Evolutionary conservation across 2,888 invertebrate genomes (phyloP).

Genomic region (Ornithoptera alexandrae): DNA sequence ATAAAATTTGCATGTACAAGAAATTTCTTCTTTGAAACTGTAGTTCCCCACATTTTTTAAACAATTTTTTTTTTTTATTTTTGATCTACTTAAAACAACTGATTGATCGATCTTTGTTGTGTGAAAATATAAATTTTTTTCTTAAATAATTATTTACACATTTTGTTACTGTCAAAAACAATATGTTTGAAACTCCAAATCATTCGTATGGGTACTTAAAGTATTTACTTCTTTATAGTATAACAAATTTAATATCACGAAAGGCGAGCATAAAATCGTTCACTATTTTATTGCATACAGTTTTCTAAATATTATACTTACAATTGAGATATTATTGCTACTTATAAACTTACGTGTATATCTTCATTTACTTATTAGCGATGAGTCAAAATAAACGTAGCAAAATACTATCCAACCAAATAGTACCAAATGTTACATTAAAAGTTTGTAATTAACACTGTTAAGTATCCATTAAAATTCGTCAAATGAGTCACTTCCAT

Average conservation of each 20-base stretch:
- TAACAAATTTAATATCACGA: too few species aligned
- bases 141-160: too few species aligned
- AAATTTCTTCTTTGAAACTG: constrained; percentile 1
- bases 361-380: not conserved
- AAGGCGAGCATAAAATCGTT: too few species aligned
- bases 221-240: too few species aligned
- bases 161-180: too few species aligned
- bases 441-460: constrained; percentile 71
- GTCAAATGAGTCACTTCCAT: constrained; percentile 72
- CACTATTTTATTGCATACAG: too few species aligned
- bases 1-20: constrained; percentile 1
- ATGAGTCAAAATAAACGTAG: constrained; percentile 1
- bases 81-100: not conserved
- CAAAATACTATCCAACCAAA: not conserved
- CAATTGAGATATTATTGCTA: too few species aligned
- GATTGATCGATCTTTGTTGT: not conserved
- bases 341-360: not conserved
- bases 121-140: not conserved
- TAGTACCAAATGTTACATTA: constrained; percentile 47
- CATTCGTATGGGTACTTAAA: too few species aligned
- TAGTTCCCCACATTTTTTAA: not conserved
- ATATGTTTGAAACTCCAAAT: too few species aligned
- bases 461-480: constrained; percentile 76
- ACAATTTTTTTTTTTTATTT: not conserved
- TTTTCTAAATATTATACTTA: too few species aligned